Evolutionary conservation across 2,797 vertebrate species (phyloP).

Genomic region (Phalanger gymnotis): DNA sequence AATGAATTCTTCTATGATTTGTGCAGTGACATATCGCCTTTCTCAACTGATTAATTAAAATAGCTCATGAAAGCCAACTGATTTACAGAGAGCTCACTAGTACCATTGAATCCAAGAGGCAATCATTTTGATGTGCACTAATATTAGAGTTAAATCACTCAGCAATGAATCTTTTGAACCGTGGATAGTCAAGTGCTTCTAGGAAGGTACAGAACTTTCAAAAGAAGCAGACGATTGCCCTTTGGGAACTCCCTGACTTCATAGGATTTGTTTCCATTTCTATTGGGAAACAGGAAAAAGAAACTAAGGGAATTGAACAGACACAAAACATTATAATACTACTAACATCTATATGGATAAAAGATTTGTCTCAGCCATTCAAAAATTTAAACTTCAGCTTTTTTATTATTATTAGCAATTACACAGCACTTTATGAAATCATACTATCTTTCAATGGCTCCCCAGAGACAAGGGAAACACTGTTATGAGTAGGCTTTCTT

Average conservation of each 20-base stretch:
- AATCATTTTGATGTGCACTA: neutral
- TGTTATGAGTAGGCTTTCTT: neutral
- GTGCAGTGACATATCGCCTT: constrained; percentile 3
- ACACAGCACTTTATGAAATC: constrained; percentile 22
- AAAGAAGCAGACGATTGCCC: neutral
- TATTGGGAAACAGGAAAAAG: constrained; percentile 41
- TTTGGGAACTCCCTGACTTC: constrained; percentile 36
- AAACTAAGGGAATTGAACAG: constrained; percentile 1
- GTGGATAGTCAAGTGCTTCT: constrained; percentile 3
- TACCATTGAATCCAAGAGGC: neutral
- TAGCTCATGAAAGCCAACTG: constrained; percentile 26
- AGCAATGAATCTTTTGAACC: constrained; percentile 11
- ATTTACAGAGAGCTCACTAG: constrained; percentile 29
- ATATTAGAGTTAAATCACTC: neutral
- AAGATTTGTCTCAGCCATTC: constrained; percentile 40
- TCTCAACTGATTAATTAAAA: constrained; percentile 52
- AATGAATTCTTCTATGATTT: constrained; percentile 47
- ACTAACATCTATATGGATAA: neutral
- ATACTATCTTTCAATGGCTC: neutral
- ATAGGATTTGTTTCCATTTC: constrained; percentile 28
- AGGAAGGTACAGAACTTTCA: constrained; percentile 38
- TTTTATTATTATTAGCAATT: constrained; percentile 26
- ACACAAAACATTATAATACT: constrained; percentile 42
- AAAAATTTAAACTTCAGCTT: constrained; percentile 37
- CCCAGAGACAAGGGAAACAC: neutral